Conservation (phyloP, 2,888 invertebrate genomes). For the Stenolophus ochropezus region DNA sequence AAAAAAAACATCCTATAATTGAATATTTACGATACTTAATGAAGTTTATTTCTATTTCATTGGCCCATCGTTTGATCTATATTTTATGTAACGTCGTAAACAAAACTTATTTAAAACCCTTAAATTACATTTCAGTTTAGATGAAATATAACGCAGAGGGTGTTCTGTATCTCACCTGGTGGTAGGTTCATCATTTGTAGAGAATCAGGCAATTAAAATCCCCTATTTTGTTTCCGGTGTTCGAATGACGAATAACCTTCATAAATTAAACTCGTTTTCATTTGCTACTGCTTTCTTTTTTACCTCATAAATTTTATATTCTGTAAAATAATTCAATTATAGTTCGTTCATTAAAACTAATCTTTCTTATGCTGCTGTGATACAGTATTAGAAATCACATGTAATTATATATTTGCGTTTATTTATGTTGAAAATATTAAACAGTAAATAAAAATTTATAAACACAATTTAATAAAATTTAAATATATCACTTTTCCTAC, state of each 20-base stretch:
- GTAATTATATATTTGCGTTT: too few species aligned
- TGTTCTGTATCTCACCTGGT: slow-evolving; percentile 25
- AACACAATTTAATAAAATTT: too few species aligned
- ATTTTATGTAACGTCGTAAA: slow-evolving; percentile 35
- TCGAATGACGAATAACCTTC: slow-evolving; percentile 42
- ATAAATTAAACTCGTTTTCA: slow-evolving; percentile 33
- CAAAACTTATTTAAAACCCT: slow-evolving; percentile 26
- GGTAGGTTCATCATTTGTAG: slow-evolving; percentile 24
- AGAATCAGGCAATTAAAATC: slow-evolving; percentile 47
- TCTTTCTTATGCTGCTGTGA: too few species aligned
- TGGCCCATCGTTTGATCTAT: neutral
- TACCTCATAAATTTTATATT: too few species aligned
- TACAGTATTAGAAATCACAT: too few species aligned
- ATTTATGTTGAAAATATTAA: too few species aligned
- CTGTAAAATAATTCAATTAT: too few species aligned
- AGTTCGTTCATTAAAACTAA: too few species aligned
- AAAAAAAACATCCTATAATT: neutral
- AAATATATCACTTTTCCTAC: too few species aligned
- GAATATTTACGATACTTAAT: too few species aligned
- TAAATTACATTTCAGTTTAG: slow-evolving; percentile 8
- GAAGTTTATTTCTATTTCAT: too few species aligned
- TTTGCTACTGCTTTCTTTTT: slow-evolving; percentile 30
- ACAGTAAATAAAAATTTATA: too few species aligned
- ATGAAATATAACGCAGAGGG: neutral
- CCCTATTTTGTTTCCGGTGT: slow-evolving; percentile 44